phyloP scores from a whole-genome alignment of 2,113 vertebrate genomes.

The human (Homo sapiens) region GRCh38 chr18:28411001-28411500 shows the following conservation, averaged over 20 bases:
- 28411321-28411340: neutral
- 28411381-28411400: neutral
- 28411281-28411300: neutral
- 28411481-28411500: neutral
- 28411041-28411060: neutral
- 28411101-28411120: neutral
- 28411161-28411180: neutral
- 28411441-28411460: neutral
- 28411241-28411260: neutral
- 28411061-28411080: neutral
- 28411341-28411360: neutral
- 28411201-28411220: conserved; percentile 2
- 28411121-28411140: neutral
- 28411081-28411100: neutral
- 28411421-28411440: neutral
- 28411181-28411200: neutral
- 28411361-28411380: neutral
- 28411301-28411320: neutral
- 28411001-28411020: neutral
- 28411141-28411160: neutral
- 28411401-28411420: neutral
- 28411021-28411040: fast-evolving
- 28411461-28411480: neutral
- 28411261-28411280: neutral
- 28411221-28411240: neutral